Percentiles rank a stretch among this genome's conserved stretches.
Conservation (phyloP, 2,797 vertebrate species). For the Crax fasciolata region DNA sequence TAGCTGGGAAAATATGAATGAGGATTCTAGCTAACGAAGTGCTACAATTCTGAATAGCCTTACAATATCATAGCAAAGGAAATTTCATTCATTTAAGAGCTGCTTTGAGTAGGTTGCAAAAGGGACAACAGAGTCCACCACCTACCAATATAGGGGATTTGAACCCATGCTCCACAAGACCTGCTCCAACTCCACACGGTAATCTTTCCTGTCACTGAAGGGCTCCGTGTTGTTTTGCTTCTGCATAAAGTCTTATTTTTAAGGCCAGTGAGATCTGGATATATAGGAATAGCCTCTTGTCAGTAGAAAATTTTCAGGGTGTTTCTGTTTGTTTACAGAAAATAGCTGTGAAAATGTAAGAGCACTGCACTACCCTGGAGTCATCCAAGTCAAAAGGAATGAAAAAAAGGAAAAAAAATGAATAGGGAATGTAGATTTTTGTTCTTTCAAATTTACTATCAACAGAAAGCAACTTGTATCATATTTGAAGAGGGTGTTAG, state of each 20-base stretch:
- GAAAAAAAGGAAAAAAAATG: neutral
- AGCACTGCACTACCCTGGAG: neutral
- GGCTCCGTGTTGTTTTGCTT: neutral
- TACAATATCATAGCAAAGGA: neutral
- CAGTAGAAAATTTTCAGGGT: neutral
- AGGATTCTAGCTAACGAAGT: neutral
- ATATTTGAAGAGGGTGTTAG: neutral
- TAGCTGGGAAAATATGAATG: neutral
- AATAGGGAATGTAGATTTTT: neutral
- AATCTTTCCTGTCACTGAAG: neutral
- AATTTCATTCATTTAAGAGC: neutral
- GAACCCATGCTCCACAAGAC: neutral
- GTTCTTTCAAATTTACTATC: neutral
- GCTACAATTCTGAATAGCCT: neutral
- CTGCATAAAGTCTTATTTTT: neutral
- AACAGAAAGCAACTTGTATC: neutral
- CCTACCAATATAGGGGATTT: neutral
- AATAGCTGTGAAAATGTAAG: neutral
- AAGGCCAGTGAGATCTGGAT: neutral
- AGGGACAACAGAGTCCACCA: neutral
- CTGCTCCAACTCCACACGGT: neutral
- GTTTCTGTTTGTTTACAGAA: neutral
- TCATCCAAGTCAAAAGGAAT: neutral
- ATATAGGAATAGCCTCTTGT: neutral
- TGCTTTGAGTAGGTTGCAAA: neutral